Conservation (phyloP, 2,888 invertebrate genomes). For the Drosophila trichaetosa region DNA sequence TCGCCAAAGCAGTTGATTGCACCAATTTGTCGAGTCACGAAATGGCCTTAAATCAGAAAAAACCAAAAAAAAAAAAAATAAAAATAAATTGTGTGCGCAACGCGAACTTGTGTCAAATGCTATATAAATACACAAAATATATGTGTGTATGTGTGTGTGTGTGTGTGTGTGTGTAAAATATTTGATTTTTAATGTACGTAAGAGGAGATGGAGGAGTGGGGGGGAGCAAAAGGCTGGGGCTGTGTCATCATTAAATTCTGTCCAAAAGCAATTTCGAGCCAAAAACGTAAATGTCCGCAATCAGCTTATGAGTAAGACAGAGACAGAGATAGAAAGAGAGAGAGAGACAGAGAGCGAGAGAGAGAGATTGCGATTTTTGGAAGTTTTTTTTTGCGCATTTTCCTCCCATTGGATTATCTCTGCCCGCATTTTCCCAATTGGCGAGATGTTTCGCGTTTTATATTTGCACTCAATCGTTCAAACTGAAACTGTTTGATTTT, state of each 20-base stretch:
- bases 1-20: neutral
- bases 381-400: neutral
- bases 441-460: conserved; percentile 60
- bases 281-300: conserved; percentile 60
- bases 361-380: neutral
- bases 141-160: neutral
- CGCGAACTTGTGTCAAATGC: conserved; percentile 35
- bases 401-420: neutral
- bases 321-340: neutral
- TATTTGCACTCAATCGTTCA: conserved; percentile 63
- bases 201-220: neutral
- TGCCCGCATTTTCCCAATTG: conserved; percentile 49
- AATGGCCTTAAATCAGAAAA: conserved; percentile 26
- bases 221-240: neutral
- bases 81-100: conserved; percentile 10
- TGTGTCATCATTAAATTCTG: conserved; percentile 71
- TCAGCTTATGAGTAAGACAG: conserved; percentile 18
- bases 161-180: conserved; percentile 12
- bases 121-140: conserved; percentile 16
- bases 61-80: neutral
- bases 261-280: conserved; percentile 63
- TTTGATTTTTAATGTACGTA: conserved; percentile 36
- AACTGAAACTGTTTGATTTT: conserved; percentile 44
- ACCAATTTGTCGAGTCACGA: conserved; percentile 19
- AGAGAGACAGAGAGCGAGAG: neutral